Base-by-base conservation (phyloP, 1,140 invertebrate genomes). In the Paramacrobiotus metropolitanus region DNA sequence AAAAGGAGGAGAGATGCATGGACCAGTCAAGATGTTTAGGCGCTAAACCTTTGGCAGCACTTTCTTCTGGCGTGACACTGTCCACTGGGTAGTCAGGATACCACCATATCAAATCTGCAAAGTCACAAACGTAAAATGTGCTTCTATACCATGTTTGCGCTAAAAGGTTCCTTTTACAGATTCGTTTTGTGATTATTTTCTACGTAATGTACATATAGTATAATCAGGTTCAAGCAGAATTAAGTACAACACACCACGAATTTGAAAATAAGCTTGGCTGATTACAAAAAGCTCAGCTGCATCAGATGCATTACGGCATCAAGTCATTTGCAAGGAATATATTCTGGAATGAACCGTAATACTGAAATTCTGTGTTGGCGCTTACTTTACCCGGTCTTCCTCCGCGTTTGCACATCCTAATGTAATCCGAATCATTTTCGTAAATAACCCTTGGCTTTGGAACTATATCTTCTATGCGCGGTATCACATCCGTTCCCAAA, bases 51-150 rank as follows among this genome's bases (percentile, higher is more conserved):
- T 4, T 24, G n/a, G n/a, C n/a, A 18, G 4, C 15, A 4, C 9
- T 18, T 55, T 55, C 24, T 55, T 55, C 48, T 4, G 48, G 24
- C 4, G 4, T 28, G 15, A 24, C n/a, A n/a, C n/a, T 9, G 4
- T 9, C 24, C 9, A 55, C 9, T 24, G 48, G 48, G 24, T 18
- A 55, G 24, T 55, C 48, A 9, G 48, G 48, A 9, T 55, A 4
- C 48, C 48, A 55, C 48, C 48, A 55, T 18, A 55, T 55, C 9
- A 55, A 55, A 55, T 55, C 48, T 55, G 24, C 9, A 28, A n/a
- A n/a, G n/a, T n/a, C n/a, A n/a, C n/a, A n/a, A n/a, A n/a, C n/a
- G n/a, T n/a, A n/a, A n/a, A n/a, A n/a, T n/a, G n/a, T n/a, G n/a
- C n/a, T n/a, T n/a, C n/a, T n/a, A n/a, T n/a, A n/a, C n/a, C n/a